Conservation (phyloP, 1,140 invertebrate species). For the Acyrthosiphon pisum region DNA sequence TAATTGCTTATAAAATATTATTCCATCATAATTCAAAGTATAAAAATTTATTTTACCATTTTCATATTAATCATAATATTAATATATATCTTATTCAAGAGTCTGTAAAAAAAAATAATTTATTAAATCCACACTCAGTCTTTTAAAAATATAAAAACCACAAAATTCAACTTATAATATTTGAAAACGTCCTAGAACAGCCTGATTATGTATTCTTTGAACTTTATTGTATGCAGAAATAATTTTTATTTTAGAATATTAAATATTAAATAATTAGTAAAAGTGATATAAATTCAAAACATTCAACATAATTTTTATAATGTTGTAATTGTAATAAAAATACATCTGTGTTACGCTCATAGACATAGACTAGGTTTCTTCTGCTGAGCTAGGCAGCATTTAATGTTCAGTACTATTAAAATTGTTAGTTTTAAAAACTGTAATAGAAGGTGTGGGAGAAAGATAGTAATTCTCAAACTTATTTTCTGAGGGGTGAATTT, state of each 20-base stretch:
- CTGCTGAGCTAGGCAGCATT: neutral
- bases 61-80: neutral
- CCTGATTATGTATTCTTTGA: neutral
- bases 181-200: neutral
- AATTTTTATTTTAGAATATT: neutral
- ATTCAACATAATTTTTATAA: neutral
- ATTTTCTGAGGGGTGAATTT: neutral
- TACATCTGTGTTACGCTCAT: neutral
- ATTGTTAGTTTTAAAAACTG: neutral
- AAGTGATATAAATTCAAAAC: neutral
- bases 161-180: neutral
- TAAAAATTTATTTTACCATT: conserved; percentile 19
- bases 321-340: neutral
- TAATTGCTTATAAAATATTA: neutral
- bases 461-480: neutral
- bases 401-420: neutral
- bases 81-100: conserved; percentile 44
- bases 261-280: neutral
- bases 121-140: conserved; percentile 38
- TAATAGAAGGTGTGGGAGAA: neutral
- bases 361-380: neutral
- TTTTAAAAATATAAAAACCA: neutral
- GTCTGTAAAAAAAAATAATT: conserved; percentile 43
- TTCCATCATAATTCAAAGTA: neutral
- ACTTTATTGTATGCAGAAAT: neutral